A percentile compares a stretch with the other conserved stretches of the same genome.
These are phyloP conservation scores for Psilopsiagon aymara DNA, from an alignment of 2,113 vertebrate species.

Conservation along the genomic window DNA sequence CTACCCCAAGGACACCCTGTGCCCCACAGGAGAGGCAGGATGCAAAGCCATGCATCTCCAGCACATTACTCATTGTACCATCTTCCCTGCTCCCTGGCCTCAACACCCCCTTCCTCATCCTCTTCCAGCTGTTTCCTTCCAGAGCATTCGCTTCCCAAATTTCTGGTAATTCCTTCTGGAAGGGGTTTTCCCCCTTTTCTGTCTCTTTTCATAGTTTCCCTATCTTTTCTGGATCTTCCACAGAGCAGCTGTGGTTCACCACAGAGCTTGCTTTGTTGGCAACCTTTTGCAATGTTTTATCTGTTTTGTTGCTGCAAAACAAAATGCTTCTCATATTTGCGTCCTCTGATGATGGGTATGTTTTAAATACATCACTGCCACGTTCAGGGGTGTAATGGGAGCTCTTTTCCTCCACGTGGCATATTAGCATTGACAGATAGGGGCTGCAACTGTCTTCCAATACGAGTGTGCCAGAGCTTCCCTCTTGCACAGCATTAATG, in stretches of 20 bases:
- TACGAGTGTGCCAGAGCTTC: background rate
- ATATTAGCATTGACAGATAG: background rate
- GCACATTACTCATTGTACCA: background rate
- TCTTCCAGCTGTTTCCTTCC: background rate
- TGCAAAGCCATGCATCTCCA: background rate
- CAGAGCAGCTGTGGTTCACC: background rate
- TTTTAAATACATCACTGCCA: background rate
- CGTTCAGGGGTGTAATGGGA: background rate
- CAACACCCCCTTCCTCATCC: background rate
- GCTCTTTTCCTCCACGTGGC: background rate
- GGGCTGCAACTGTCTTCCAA: background rate
- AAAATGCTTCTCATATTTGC: background rate
- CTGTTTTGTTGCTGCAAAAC: background rate
- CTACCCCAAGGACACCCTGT: background rate
- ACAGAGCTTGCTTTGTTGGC: background rate
- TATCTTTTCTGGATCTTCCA: background rate
- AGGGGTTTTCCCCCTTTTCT: background rate
- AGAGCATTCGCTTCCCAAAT: background rate
- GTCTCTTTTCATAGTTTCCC: background rate
- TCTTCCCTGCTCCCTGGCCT: background rate
- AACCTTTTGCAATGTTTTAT: background rate
- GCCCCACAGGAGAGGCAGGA: background rate
- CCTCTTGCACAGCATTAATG: background rate
- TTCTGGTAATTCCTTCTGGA: background rate
- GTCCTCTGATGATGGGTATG: background rate